Percentiles rank a stretch among this genome's conserved stretches.
Evolutionary conservation across 2,888 invertebrate genomes (phyloP).

Genomic region (Aproaerema taeniolella): DNA sequence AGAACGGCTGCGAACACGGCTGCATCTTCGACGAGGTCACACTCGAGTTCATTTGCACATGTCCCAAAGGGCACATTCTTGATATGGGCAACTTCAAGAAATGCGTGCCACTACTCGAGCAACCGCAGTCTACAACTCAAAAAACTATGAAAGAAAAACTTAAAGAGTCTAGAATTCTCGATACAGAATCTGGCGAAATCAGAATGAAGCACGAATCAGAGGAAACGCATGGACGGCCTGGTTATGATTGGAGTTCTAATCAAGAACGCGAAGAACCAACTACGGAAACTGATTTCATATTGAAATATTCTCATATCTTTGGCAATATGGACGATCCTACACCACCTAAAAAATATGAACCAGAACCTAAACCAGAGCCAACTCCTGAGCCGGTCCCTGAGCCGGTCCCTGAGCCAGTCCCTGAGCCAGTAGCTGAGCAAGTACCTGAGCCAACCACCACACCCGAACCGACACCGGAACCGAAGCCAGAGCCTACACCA

Average conservation of each 20-base stretch:
- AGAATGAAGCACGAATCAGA: slow-evolving; percentile 36
- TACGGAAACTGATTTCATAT: slow-evolving; percentile 42
- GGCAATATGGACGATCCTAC: slow-evolving; percentile 24
- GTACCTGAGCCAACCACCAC: slow-evolving; percentile 43
- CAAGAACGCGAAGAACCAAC: slow-evolving; percentile 38
- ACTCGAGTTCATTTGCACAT: slow-evolving; percentile 81
- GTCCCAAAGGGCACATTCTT: slow-evolving; percentile 72
- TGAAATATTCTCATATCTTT: slow-evolving; percentile 52
- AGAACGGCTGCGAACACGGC: slow-evolving; percentile 80
- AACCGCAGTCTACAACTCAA: slow-evolving; percentile 22
- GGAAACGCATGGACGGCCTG: slow-evolving; percentile 34
- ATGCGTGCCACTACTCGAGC: slow-evolving; percentile 51
- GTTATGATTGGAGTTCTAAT: slow-evolving; percentile 50
- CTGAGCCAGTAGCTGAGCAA: slow-evolving; percentile 34
- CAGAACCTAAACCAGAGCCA: slow-evolving; percentile 18
- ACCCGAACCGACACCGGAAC: slow-evolving; percentile 29
- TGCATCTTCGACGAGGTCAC: slow-evolving; percentile 81
- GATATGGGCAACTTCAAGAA: slow-evolving; percentile 55
- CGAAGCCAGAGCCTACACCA: slow-evolving; percentile 33
- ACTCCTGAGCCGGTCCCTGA: slow-evolving; percentile 24
- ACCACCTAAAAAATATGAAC: slow-evolving; percentile 13
- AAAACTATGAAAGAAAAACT: slow-evolving; percentile 25
- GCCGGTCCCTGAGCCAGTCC: slow-evolving; percentile 27
- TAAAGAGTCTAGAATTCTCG: slow-evolving; percentile 31
- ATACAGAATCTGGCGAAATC: slow-evolving; percentile 35